phyloP scores from a whole-genome alignment of 1,140 invertebrate species.

The Drosophila sechellia region DNA sequence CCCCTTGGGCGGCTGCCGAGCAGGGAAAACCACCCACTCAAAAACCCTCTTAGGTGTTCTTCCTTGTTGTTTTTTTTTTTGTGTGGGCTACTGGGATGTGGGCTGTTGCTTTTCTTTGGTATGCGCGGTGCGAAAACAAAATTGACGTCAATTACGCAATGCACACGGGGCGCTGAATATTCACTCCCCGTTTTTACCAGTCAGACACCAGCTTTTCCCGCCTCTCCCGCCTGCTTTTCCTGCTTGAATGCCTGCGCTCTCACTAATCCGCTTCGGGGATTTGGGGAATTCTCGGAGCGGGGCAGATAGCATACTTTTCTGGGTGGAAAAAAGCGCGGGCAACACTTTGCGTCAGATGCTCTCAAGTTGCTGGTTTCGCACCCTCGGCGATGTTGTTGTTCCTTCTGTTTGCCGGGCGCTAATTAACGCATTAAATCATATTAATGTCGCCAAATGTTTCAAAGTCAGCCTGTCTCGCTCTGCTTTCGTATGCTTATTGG shows the following conservation, averaged over 20 bases:
- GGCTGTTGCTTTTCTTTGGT: conserved; percentile 57
- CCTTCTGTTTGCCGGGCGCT: conserved; percentile 50
- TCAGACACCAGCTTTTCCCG: conserved; percentile 31
- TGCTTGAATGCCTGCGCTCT: conserved; percentile 31
- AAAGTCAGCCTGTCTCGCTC: conserved; percentile 61
- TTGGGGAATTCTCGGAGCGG: conserved; percentile 69
- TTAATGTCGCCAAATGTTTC: conserved; percentile 84
- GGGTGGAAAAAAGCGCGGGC: conserved; percentile 18
- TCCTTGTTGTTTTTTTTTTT: conserved; percentile 9
- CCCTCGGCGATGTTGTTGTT: conserved; percentile 37
- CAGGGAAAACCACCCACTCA: conserved; percentile 20
- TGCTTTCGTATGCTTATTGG: conserved; percentile 60
- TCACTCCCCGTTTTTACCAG: conserved; percentile 34
- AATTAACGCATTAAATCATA: conserved; percentile 84
- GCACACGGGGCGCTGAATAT: conserved; percentile 46
- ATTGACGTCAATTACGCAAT: conserved; percentile 84
- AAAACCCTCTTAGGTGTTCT: conserved; percentile 15
- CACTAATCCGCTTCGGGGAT: conserved; percentile 84
- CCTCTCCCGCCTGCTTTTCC: not conserved
- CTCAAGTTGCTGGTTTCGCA: conserved; percentile 69
- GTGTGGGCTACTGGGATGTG: no score
- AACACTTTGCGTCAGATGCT: conserved; percentile 62
- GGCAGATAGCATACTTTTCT: conserved; percentile 74
- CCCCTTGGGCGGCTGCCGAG: conserved; percentile 10
- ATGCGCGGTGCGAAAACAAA: conserved; percentile 84